These are phyloP conservation scores for Nysson spinosus DNA, from an alignment of 2,888 invertebrate genomes.

Conservation along the genomic window DNA sequence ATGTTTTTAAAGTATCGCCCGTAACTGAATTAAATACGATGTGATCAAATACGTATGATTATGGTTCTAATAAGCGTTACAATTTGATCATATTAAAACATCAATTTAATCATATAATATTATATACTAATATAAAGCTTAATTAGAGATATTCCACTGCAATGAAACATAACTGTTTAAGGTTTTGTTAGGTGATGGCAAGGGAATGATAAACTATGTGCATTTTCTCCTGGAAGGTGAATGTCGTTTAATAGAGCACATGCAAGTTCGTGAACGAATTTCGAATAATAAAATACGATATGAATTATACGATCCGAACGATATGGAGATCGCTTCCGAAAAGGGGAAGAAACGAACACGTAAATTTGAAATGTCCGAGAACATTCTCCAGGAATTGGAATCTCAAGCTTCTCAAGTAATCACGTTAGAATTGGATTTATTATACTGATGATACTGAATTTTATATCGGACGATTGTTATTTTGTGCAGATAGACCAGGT, in stretches of 20 bases:
- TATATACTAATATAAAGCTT: too few species aligned
- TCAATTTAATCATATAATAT: too few species aligned
- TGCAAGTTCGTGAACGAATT: slow-evolving; percentile 77
- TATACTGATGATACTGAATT: background rate
- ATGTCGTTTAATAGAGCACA: slow-evolving; percentile 81
- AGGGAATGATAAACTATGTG: slow-evolving; percentile 73
- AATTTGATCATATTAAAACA: too few species aligned
- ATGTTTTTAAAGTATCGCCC: too few species aligned
- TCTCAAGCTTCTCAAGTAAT: background rate
- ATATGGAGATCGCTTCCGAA: background rate
- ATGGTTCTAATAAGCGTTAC: too few species aligned
- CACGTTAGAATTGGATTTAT: too few species aligned
- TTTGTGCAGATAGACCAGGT: background rate
- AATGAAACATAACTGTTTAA: slow-evolving; percentile 38
- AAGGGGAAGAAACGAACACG: too few species aligned
- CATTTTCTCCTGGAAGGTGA: slow-evolving; percentile 82
- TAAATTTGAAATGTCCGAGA: too few species aligned
- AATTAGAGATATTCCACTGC: too few species aligned
- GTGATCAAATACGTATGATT: too few species aligned
- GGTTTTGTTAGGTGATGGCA: slow-evolving; percentile 72
- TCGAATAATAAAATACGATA: slow-evolving; percentile 76
- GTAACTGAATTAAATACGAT: too few species aligned
- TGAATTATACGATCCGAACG: slow-evolving; percentile 77
- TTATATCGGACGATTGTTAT: background rate
- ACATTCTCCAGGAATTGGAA: too few species aligned